Evolutionary conservation across 2,113 vertebrate species (phyloP).

Genomic region (Chaenocephalus aceratus): DNA sequence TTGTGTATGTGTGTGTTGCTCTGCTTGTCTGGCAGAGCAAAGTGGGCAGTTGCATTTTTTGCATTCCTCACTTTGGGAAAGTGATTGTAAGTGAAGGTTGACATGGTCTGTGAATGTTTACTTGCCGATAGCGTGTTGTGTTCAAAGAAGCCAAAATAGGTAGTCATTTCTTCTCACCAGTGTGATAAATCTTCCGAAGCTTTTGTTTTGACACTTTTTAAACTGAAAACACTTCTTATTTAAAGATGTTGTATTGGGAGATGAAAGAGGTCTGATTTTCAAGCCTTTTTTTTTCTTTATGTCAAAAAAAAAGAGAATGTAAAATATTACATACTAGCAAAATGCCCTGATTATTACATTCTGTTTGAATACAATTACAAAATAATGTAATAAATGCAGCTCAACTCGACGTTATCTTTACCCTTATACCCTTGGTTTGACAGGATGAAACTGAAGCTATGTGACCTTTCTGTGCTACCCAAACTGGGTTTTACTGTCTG

Average conservation of each 20-base stretch:
- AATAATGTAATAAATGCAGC: neutral
- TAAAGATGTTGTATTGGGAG: neutral
- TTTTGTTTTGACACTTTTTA: constrained; percentile 9
- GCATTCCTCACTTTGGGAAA: constrained; percentile 50
- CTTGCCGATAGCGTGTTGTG: constrained; percentile 30
- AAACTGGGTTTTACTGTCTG: neutral
- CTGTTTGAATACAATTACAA: neutral
- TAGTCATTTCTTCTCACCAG: neutral
- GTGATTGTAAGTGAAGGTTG: constrained; percentile 32
- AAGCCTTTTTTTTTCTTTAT: neutral
- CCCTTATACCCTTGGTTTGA: neutral
- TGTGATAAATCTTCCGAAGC: constrained; percentile 16
- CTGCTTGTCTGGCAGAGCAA: constrained; percentile 1
- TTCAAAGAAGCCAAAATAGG: neutral
- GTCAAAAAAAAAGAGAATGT: neutral
- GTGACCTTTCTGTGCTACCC: neutral
- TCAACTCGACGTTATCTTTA: neutral
- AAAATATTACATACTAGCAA: neutral
- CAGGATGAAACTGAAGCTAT: neutral
- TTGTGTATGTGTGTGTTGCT: neutral
- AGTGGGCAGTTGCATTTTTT: constrained; percentile 42
- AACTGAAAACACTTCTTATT: neutral
- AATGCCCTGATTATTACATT: neutral
- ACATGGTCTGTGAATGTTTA: constrained; percentile 15
- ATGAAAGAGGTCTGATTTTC: neutral